These are phyloP conservation scores for Leptodactylus fuscus DNA, from an alignment of 2,113 vertebrate species.

Conservation along the genomic window DNA sequence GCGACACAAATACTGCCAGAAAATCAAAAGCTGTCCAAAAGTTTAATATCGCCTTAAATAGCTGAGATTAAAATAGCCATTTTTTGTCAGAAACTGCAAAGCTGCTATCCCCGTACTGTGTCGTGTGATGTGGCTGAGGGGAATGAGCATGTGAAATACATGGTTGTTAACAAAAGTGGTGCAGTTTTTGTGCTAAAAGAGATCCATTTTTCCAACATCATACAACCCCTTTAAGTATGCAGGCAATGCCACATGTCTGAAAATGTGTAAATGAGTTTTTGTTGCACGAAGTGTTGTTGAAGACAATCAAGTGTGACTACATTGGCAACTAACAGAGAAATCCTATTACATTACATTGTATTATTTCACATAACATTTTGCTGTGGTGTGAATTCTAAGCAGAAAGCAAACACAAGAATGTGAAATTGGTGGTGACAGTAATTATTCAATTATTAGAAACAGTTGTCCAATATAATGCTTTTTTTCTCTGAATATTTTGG, in stretches of 20 bases:
- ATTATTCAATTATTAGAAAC: slow-evolving; percentile 8
- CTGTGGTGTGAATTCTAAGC: slow-evolving; percentile 27
- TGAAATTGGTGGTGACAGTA: background rate
- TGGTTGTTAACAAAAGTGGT: background rate
- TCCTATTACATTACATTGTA: background rate
- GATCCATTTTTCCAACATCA: background rate
- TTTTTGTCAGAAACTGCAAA: too few relatives aligned
- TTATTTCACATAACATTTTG: background rate
- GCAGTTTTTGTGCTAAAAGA: background rate
- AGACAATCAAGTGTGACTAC: slow-evolving; percentile 9
- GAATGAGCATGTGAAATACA: too few relatives aligned
- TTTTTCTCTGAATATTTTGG: background rate
- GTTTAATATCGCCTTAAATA: too few relatives aligned
- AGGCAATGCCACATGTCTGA: background rate
- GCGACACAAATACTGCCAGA: too few relatives aligned
- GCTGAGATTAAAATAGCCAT: too few relatives aligned
- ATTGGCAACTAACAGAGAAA: slow-evolving; percentile 25
- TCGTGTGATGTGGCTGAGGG: too few relatives aligned
- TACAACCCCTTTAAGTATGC: background rate
- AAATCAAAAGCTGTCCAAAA: too few relatives aligned
- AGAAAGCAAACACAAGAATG: background rate
- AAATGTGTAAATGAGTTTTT: slow-evolving; percentile 36
- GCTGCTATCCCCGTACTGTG: too few relatives aligned
- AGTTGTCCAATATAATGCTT: background rate
- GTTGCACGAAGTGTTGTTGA: background rate